Conservation (phyloP, 2,113 vertebrate genomes). For the Triplophysa tibetana region DNA sequence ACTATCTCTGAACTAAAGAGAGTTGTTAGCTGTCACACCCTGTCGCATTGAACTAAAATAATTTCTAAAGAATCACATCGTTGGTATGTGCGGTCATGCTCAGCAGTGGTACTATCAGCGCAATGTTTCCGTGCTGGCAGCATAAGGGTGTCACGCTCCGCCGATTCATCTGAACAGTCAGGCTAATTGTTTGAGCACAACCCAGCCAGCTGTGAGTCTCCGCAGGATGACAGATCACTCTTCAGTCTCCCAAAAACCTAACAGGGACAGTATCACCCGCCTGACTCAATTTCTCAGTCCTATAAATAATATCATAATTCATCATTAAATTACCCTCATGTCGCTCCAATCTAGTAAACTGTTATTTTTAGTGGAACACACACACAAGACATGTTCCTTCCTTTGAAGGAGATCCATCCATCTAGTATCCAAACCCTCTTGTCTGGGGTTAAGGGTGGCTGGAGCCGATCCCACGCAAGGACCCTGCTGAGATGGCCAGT, state of each 20-base stretch:
- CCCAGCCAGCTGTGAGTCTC: conserved; percentile 40
- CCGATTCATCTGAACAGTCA: conserved; percentile 48
- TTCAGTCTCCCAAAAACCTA: conserved; percentile 51
- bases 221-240: conserved; percentile 42
- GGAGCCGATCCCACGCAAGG: too few relatives aligned
- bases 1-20: not conserved
- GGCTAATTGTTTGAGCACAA: conserved; percentile 51
- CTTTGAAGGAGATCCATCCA: too few relatives aligned
- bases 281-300: not conserved
- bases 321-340: too few relatives aligned
- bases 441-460: too few relatives aligned
- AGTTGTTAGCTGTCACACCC: not conserved
- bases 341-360: too few relatives aligned
- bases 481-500: too few relatives aligned
- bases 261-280: conserved; percentile 34
- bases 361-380: too few relatives aligned
- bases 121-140: conserved; percentile 37
- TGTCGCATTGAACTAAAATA: not conserved
- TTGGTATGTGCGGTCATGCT: conserved; percentile 17
- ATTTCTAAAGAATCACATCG: not conserved
- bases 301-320: conserved; percentile 18
- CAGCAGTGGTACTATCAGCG: conserved; percentile 36
- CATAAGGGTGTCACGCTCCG: conserved; percentile 46
- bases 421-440: too few relatives aligned
- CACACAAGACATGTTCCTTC: too few relatives aligned